phyloP scores from a whole-genome alignment of 2,888 invertebrate species.

The Phyllotreta cruciferae region DNA sequence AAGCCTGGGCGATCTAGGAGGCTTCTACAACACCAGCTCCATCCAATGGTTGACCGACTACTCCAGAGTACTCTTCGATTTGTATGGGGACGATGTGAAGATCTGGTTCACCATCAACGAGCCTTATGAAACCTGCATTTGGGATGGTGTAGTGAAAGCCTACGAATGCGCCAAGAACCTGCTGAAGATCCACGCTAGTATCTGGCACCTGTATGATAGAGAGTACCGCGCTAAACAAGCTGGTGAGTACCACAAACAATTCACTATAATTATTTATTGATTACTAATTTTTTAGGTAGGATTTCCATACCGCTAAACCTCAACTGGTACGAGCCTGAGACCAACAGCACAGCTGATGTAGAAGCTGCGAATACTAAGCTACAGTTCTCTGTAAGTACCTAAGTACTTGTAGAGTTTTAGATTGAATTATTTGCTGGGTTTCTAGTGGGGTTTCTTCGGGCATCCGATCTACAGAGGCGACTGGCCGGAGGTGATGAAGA shows the following conservation, averaged over 20 bases:
- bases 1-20: slow-evolving; percentile 23
- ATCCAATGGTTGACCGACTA: slow-evolving; percentile 24
- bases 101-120: slow-evolving; percentile 33
- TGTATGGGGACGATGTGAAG: slow-evolving; percentile 28
- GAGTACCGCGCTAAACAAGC: slow-evolving; percentile 23
- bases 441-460: slow-evolving; percentile 40
- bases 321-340: slow-evolving; percentile 65
- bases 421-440: not conserved
- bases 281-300: slow-evolving; percentile 37
- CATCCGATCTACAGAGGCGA: slow-evolving; percentile 72
- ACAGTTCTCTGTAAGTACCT: slow-evolving; percentile 35
- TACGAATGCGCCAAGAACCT: slow-evolving; percentile 22
- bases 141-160: slow-evolving; percentile 19
- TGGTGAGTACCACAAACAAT: slow-evolving; percentile 12
- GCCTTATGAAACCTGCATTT: slow-evolving; percentile 26
- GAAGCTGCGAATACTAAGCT: slow-evolving; percentile 63
- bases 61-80: slow-evolving; percentile 22
- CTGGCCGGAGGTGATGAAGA: slow-evolving; percentile 71
- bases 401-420: not conserved
- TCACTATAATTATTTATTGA: not conserved
- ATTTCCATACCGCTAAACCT: slow-evolving; percentile 66
- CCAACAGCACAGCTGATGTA: slow-evolving; percentile 60
- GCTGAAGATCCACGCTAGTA: slow-evolving; percentile 19
- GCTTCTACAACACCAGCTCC: slow-evolving; percentile 23
- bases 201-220: slow-evolving; percentile 24